Evolutionary conservation across 2,113 vertebrate species (phyloP).

Genomic region (Alces alces): DNA sequence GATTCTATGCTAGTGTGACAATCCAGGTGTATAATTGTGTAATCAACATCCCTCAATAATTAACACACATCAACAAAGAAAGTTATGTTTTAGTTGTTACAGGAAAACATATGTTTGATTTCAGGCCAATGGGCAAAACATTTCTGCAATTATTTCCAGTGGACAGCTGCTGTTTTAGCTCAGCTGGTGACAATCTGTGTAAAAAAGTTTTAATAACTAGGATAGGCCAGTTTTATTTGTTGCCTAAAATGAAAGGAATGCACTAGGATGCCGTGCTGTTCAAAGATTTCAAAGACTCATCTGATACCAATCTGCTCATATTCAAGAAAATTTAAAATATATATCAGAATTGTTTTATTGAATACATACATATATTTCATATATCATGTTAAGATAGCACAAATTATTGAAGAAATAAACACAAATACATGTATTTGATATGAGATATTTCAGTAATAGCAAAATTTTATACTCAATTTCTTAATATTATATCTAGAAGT

Average conservation of each 20-base stretch:
- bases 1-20: background rate
- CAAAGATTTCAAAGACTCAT: background rate
- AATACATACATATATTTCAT: background rate
- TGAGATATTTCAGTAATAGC: background rate
- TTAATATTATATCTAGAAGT: background rate
- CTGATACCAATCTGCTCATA: background rate
- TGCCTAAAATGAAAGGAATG: constrained; percentile 44
- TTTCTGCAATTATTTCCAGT: constrained; percentile 59
- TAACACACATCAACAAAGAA: constrained; percentile 39
- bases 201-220: constrained; percentile 50
- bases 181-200: constrained; percentile 36
- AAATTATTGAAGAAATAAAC: background rate
- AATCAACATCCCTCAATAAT: constrained; percentile 46
- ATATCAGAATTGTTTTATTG: background rate
- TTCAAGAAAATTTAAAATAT: background rate
- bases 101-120: constrained; percentile 60
- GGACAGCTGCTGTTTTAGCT: constrained; percentile 64
- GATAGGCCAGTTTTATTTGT: constrained; percentile 40
- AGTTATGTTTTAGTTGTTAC: constrained; percentile 25
- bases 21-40: constrained; percentile 30
- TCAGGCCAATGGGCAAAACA: constrained; percentile 44
- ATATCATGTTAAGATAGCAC: background rate
- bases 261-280: background rate
- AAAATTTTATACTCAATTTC: background rate
- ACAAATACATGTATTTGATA: background rate